Conservation (phyloP, 2,888 invertebrate genomes). For the Clepsis dumicolana region DNA sequence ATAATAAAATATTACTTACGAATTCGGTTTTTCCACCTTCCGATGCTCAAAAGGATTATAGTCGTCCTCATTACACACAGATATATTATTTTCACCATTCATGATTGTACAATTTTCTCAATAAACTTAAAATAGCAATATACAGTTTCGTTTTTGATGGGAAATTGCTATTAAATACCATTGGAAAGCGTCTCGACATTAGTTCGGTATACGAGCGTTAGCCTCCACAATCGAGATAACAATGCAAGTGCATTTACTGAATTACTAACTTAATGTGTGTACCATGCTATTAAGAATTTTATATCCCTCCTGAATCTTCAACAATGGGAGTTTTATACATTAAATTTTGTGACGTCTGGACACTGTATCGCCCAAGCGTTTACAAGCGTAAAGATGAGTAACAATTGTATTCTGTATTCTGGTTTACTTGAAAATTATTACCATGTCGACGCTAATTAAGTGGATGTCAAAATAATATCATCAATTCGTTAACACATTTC, state of each 20-base stretch:
- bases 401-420: not conserved
- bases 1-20: constrained; percentile 49
- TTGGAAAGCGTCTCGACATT: constrained; percentile 15
- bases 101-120: constrained; percentile 8
- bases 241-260: constrained; percentile 15
- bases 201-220: constrained; percentile 19
- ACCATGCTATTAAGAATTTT: not conserved
- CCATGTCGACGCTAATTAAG: not conserved
- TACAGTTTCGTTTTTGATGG: not conserved
- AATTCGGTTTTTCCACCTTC: constrained; percentile 68
- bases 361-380: not conserved
- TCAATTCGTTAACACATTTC: not conserved
- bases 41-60: constrained; percentile 78
- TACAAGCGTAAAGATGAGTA: not conserved
- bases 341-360: not conserved
- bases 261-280: not conserved
- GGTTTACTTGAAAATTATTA: not conserved
- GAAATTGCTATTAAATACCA: not conserved
- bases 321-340: not conserved
- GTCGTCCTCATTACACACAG: constrained; percentile 45
- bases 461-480: not conserved
- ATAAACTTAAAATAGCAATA: not conserved
- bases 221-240: constrained; percentile 27
- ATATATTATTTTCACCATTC: constrained; percentile 36
- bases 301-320: not conserved